Base-by-base conservation (phyloP, 2,888 invertebrate species). In the Lomographa bimaculata region DNA sequence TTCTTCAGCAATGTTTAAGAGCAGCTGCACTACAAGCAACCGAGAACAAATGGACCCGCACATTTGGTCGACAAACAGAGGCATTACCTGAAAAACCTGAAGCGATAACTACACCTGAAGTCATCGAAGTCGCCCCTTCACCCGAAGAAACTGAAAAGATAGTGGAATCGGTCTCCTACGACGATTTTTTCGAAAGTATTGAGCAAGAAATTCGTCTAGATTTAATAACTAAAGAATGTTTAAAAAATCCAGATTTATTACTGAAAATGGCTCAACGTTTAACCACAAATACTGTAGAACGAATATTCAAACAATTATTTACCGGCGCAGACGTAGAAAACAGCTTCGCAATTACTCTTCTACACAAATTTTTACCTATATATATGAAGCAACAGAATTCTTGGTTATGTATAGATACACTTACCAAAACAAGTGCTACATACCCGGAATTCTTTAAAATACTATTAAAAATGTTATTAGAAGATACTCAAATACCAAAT, bases 311-410 rank as follows among this genome's bases (percentile, higher is more conserved):
- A 1, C 46, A 69, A 9, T 49, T 80, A 12, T 65, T 73, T n/a
- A 48, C 44, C 7, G 42, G 32, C 7, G 35, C 50, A 5, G 23
- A 54, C 3, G 2, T 56, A 0, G 46, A 69, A 8, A 36, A 8
- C 0, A n/a, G 34, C 0, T 71, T 76, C 50, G 8, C 75, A 5
- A n/a, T 24, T 37, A 2, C 23, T 20, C 7, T 73, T 69, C 40
- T 69, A 49, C 33, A 35, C 44, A 33, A 17, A 46, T 79, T 81
- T 16, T n/a, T 80, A 1, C 70, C 69, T 0, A 16, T 19, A 0
- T 71, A 56, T 7, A 42, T 84, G 0, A 76, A 69, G 52, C 53
- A 57, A 0, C 61, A 77, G 5, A 61, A 71, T 1, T 65, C 64
- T 0, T 50, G 71, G 9, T 28, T 58, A 6, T 64, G 66, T 1